These are phyloP conservation scores for Poecilia velifera DNA, from an alignment of 2,797 vertebrate genomes.

Conservation along the genomic window DNA sequence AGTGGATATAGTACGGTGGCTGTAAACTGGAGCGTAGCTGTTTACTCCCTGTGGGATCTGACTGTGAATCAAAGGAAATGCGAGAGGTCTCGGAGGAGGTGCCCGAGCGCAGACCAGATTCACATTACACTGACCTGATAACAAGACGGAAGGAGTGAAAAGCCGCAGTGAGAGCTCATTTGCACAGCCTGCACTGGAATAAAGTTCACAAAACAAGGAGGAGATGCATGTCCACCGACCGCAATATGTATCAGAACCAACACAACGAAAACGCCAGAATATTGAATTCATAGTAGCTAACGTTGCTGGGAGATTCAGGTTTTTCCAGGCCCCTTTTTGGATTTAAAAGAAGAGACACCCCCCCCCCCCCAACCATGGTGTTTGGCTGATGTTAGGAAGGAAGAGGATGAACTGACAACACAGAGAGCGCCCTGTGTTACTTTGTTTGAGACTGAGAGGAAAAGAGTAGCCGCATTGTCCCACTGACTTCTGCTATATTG, in stretches of 20 bases:
- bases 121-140: conserved; percentile 67
- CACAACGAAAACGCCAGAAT: background rate
- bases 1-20: conserved; percentile 37
- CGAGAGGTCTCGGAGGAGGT: conserved; percentile 70
- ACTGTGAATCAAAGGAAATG: conserved; percentile 71
- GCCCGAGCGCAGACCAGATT: conserved; percentile 47
- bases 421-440: conserved; percentile 63
- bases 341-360: conserved; percentile 6
- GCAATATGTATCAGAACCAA: background rate
- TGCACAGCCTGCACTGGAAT: conserved; percentile 15
- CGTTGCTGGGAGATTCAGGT: background rate
- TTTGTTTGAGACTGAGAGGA: conserved; percentile 53
- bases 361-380: conserved; percentile 22
- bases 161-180: conserved; percentile 34
- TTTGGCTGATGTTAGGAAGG: conserved; percentile 52
- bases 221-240: background rate
- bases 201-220: conserved; percentile 38
- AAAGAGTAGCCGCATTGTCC: conserved; percentile 71
- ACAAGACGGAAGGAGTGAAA: conserved; percentile 45
- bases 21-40: conserved; percentile 40
- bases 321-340: background rate
- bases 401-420: conserved; percentile 65
- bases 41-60: conserved; percentile 62
- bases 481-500: conserved; percentile 62
- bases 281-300: background rate